phyloP scores from a whole-genome alignment of 2,888 invertebrate genomes.

The Enoplolaimus lenunculus region DNA sequence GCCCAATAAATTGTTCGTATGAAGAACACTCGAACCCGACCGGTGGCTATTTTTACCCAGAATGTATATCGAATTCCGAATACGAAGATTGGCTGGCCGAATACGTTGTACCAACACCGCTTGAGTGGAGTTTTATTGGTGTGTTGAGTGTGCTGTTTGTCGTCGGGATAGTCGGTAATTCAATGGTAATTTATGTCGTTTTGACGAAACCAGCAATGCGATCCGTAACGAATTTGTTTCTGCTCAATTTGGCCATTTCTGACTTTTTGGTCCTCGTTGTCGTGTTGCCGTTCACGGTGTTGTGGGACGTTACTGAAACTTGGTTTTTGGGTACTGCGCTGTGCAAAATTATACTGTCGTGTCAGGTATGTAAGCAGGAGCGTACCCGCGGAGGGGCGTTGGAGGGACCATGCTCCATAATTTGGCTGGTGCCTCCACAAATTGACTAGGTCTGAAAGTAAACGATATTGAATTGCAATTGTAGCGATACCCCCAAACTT shows the following conservation, averaged over 20 bases:
- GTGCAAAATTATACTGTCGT: constrained; percentile 72
- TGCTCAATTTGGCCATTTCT: constrained; percentile 64
- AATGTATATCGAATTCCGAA: neutral
- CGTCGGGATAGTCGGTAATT: constrained; percentile 69
- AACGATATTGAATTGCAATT: too few species aligned
- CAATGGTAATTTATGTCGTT: constrained; percentile 72
- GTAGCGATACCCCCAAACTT: too few species aligned
- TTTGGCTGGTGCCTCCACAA: too few species aligned
- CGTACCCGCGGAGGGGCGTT: too few species aligned
- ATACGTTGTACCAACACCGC: constrained; percentile 28
- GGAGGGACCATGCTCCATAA: too few species aligned
- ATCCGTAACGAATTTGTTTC: constrained; percentile 82
- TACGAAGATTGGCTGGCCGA: constrained; percentile 8
- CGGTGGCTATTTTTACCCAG: too few species aligned
- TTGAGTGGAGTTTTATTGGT: constrained; percentile 63
- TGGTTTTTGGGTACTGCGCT: constrained; percentile 74
- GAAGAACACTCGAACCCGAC: too few species aligned
- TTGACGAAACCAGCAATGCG: constrained; percentile 73
- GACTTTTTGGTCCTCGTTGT: constrained; percentile 76
- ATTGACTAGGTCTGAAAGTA: too few species aligned
- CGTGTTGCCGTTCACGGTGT: constrained; percentile 69
- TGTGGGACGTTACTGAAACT: constrained; percentile 79
- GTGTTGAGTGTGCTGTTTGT: constrained; percentile 63
- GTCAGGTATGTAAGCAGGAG: too few species aligned
- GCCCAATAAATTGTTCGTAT: too few species aligned